A percentile compares a stretch with the other conserved stretches of the same genome.
These are phyloP conservation scores for Agriopis marginaria DNA, from an alignment of 2,888 invertebrate species.

Conservation along the genomic window DNA sequence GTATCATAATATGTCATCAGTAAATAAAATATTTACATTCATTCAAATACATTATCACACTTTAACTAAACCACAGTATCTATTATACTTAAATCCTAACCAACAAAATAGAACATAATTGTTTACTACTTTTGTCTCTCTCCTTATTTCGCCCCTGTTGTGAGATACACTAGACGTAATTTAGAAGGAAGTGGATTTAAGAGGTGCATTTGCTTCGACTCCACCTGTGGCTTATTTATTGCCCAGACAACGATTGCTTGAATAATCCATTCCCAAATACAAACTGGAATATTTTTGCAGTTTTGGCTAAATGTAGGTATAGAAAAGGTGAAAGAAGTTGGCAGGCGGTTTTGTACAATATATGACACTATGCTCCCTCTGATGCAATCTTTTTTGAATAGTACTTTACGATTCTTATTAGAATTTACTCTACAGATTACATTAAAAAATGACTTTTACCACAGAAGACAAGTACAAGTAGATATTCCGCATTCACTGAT, in stretches of 20 bases:
- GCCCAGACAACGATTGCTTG: slow-evolving; percentile 51
- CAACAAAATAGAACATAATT: too few species aligned
- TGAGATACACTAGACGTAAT: slow-evolving; percentile 54
- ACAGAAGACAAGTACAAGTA: too few species aligned
- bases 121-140: background rate
- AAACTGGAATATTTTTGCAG: slow-evolving; percentile 40
- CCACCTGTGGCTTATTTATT: slow-evolving; percentile 73
- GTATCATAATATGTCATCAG: too few species aligned
- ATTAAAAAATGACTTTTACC: too few species aligned
- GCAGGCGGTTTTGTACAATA: slow-evolving; percentile 18
- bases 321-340: slow-evolving; percentile 12
- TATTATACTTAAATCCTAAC: too few species aligned
- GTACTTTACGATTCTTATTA: background rate
- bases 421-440: too few species aligned
- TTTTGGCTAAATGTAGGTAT: slow-evolving; percentile 21
- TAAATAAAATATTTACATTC: too few species aligned
- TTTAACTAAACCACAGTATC: too few species aligned
- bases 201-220: slow-evolving; percentile 63
- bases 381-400: background rate
- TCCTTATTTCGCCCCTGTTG: slow-evolving; percentile 42
- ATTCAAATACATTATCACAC: too few species aligned
- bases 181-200: slow-evolving; percentile 61
- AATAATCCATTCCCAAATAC: slow-evolving; percentile 55
- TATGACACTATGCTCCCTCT: background rate
- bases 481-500: too few species aligned